Evolutionary conservation across 2,888 invertebrate species (phyloP), one percentile per base, ranked within the genome.

Genomic region (Gordius sp.): DNA sequence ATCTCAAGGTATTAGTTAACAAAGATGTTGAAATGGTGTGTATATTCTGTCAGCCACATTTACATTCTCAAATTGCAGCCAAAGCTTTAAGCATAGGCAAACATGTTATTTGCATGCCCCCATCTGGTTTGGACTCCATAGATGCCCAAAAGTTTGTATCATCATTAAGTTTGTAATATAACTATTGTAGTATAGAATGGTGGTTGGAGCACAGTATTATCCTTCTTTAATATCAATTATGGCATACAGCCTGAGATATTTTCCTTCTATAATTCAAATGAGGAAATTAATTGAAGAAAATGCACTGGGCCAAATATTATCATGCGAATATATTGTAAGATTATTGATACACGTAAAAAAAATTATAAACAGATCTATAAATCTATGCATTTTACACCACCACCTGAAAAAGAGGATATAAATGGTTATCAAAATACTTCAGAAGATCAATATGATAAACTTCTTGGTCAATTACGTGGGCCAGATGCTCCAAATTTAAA

Each of bases 71-170:
- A 47, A 47, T 47, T n/a, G 47, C 47, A n/a, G 20, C 47, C 8
- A 47, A 47, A 20, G 47, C 47, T 18, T 23, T 47, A 20, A n/a
- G 8, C 20, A 47, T 47, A 18, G 47, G 47, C 8, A 47, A 47
- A 47, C 47, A 47, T n/a, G 23, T 47, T 47, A 47, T 47, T 18
- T 47, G 16, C 20, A 47, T 47, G 20, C 47, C 47, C 8, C 47
- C 47, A 47, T 13, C 23, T 47, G 47, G 47, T n/a, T 47, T 47
- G 20, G 20, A 47, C 20, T 13, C 8, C 4, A 20, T 47, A 18
- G 47, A 47, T 47, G 13, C 16, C 4, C 8, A 47, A 47, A 47
- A 47, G 47, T 47, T 4, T 4, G 20, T n/a, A n/a, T 18, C 8
- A 18, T 8, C 8, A 18, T n/a, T 47, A n/a, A 13, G n/a, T 33